Evolutionary conservation across 2,888 invertebrate genomes (phyloP), one percentile per base, ranked within the genome.

Genomic region (Yponomeuta cagnagella): DNA sequence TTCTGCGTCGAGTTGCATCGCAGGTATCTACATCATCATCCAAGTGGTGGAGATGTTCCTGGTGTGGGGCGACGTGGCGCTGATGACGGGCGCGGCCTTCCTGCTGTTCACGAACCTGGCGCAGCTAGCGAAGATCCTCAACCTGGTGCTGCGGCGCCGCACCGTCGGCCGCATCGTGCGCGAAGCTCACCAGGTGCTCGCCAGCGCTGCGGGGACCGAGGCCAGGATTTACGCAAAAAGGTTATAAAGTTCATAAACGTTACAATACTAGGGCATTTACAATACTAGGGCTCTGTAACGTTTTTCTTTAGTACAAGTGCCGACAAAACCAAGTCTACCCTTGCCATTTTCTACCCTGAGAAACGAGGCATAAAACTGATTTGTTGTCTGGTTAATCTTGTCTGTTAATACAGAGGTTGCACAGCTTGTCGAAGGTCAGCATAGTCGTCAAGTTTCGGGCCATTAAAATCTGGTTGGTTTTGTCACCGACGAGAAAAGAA

Each of bases 11-110:
- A 2, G 43, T 71, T 63, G 58, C 0, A 33, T 63, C 48, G 73
- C 78, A 89, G 89, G 91, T 0, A 84, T 83, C 2, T 93, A 89
- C 75, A 76, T 92, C 1, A 76, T 90, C 33, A 88, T 89, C 37
- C 93, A 93, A 82, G 77, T 89, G 0, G 83, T 90, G 3, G 92
- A 93, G 75, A 75, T 93, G 70, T 83, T 82, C 71, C 75, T 85
- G 52, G 90, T 92, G 12, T 90, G 93, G 92, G 92, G 91, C 0
- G 78, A 92, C 75, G 77, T 92, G 8, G 84, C 88, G 0, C 76
- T 89, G 70, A 92, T 92, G 92, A 92, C 91, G 0, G 85, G 84
- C 2, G 85, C 85, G 0, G 87, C 89, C 0, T 91, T 89, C 76
- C 75, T 92, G 2, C 80, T 92, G 33, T 88, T 91, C 78, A 92